Conservation (phyloP, 2,888 invertebrate genomes). For the Brenthis ino region DNA sequence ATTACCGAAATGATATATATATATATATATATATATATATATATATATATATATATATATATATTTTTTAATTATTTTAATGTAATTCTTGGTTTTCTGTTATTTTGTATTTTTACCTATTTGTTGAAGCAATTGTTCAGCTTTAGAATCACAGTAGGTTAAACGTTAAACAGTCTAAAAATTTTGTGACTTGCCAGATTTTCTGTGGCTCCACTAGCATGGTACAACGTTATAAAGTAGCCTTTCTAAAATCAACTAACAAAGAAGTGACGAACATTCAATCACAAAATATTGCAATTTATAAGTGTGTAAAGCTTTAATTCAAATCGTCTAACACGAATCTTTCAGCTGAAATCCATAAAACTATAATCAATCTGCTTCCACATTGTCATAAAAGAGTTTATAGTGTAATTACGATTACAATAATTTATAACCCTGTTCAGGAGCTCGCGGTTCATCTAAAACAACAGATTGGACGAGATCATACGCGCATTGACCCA, state of each 20-base stretch:
- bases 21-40: too few relatives aligned
- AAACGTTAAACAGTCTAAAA: too few relatives aligned
- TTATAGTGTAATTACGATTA: conserved; percentile 14
- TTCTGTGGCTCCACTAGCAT: too few relatives aligned
- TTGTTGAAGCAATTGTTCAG: too few relatives aligned
- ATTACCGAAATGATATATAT: neutral
- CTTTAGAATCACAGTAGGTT: too few relatives aligned
- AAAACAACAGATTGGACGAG: conserved; percentile 43
- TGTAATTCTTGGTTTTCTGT: neutral
- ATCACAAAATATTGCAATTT: too few relatives aligned
- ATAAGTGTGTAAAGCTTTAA: neutral
- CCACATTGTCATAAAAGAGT: conserved; percentile 7
- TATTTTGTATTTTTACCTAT: neutral
- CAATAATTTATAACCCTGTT: conserved; percentile 19
- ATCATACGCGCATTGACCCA: conserved; percentile 71
- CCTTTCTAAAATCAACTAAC: too few relatives aligned
- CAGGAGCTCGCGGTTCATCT: conserved; percentile 14
- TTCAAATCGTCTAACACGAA: neutral
- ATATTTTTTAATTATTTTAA: neutral
- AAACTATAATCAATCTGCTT: conserved; percentile 1
- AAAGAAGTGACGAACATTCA: too few relatives aligned
- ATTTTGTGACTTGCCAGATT: too few relatives aligned
- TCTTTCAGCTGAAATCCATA: conserved; percentile 6
- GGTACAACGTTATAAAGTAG: too few relatives aligned
- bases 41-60: too few relatives aligned